Percentiles rank a stretch among this genome's conserved stretches.
Conservation (phyloP, 2,113 vertebrate genomes). For the Heterochromis multidens region DNA sequence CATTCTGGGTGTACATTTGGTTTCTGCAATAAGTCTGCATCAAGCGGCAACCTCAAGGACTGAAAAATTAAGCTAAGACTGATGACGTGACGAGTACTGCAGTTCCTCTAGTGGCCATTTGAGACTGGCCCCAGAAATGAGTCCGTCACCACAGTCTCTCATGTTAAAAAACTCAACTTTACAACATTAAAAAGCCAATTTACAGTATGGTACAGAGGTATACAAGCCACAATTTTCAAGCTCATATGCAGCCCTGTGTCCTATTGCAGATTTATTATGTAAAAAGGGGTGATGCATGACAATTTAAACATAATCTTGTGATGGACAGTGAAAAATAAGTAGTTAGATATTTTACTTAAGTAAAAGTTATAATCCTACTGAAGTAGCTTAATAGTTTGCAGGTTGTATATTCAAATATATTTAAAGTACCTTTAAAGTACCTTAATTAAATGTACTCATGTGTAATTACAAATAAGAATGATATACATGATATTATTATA, state of each 20-base stretch:
- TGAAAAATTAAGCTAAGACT: neutral
- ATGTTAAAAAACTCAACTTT: too few species aligned
- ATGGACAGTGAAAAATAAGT: neutral
- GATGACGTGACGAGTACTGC: neutral
- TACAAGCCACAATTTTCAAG: fast-evolving
- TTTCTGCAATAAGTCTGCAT: neutral
- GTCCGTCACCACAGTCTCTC: too few species aligned
- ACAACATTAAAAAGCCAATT: too few species aligned
- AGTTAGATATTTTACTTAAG: neutral
- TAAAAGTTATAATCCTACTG: neutral
- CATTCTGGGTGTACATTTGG: neutral
- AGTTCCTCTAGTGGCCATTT: neutral
- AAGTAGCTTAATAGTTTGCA: neutral
- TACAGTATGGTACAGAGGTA: too few species aligned
- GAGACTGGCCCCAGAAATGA: neutral
- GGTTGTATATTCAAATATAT: neutral
- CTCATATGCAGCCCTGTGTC: neutral
- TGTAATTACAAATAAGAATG: too few species aligned
- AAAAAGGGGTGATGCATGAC: neutral
- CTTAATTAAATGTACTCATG: neutral
- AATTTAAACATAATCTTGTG: neutral
- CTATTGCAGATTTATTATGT: neutral
- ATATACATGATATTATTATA: too few species aligned
- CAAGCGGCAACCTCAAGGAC: neutral
- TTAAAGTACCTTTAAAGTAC: neutral